These are phyloP conservation scores for Luehdorfia chinensis DNA, from an alignment of 1,140 invertebrate genomes.

Conservation along the genomic window DNA sequence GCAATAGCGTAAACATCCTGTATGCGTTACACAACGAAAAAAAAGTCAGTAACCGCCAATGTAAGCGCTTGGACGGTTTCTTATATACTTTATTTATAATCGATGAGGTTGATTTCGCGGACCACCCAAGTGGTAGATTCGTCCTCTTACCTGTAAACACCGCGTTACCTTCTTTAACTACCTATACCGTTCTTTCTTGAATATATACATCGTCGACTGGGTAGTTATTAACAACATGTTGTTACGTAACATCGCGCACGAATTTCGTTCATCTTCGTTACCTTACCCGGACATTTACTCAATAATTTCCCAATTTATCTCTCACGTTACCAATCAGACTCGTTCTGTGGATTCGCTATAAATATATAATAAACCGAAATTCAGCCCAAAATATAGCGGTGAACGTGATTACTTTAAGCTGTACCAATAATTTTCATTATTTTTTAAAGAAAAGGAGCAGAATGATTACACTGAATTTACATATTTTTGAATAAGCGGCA, in stretches of 20 bases:
- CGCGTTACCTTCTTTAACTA: constrained; percentile 23
- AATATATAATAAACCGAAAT: constrained; percentile 16
- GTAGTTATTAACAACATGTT: background rate
- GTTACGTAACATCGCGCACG: constrained; percentile 7
- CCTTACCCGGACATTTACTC: background rate
- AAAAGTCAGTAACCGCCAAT: constrained; percentile 33
- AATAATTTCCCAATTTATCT: constrained; percentile 15
- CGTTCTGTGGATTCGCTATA: constrained; percentile 1
- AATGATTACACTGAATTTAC: constrained; percentile 12
- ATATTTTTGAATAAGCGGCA: background rate
- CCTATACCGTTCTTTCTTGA: no score
- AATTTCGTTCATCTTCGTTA: constrained; percentile 8
- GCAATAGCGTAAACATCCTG: constrained; percentile 1
- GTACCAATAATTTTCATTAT: constrained; percentile 17
- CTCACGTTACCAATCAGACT: constrained; percentile 10
- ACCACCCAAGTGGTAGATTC: constrained; percentile 64
- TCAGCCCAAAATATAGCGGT: constrained; percentile 5
- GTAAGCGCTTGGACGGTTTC: constrained; percentile 29
- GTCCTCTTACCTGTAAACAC: constrained; percentile 32
- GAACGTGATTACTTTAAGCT: constrained; percentile 10
- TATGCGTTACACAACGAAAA: constrained; percentile 22
- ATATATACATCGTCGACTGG: background rate
- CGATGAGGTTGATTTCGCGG: constrained; percentile 47
- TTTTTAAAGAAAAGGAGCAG: constrained; percentile 3
- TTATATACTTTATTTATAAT: constrained; percentile 61